Percentiles rank a stretch among this genome's conserved stretches.
Conservation (phyloP, 2,113 vertebrate species). For the Butastur rufipennis region DNA sequence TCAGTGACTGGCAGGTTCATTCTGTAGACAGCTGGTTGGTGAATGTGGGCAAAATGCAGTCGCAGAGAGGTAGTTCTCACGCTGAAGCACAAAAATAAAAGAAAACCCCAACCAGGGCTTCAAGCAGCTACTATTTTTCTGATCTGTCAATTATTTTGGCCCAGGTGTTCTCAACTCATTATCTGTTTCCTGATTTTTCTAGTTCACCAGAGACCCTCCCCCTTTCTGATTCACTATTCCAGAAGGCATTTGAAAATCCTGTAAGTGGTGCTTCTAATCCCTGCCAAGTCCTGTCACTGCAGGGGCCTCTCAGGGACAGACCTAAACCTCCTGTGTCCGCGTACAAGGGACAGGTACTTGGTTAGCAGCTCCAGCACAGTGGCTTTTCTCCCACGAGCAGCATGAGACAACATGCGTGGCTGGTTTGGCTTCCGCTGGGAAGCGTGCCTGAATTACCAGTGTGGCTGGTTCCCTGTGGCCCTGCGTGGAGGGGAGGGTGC, state of each 20-base stretch:
- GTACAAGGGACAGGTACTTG: rapidly evolving
- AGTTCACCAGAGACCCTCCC: not conserved
- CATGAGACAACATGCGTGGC: rapidly evolving
- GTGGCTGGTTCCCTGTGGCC: not conserved
- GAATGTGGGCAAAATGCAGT: not conserved
- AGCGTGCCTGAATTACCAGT: too few species aligned
- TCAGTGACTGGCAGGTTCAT: not conserved
- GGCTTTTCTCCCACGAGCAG: not conserved
- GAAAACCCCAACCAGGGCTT: not conserved
- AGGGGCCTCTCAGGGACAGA: not conserved
- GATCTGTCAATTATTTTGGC: not conserved
- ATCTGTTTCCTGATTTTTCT: not conserved
- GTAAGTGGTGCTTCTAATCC: not conserved
- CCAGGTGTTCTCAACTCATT: not conserved
- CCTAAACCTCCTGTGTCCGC: rapidly evolving
- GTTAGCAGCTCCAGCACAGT: not conserved
- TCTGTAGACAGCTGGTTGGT: not conserved
- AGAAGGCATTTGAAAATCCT: not conserved
- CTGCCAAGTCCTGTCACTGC: not conserved
- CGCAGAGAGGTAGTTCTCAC: not conserved
- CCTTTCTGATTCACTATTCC: not conserved
- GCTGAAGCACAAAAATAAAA: not conserved
- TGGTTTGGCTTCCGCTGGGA: not conserved
- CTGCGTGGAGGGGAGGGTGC: not conserved
- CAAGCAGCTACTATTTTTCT: not conserved